Conservation (phyloP, 2,797 vertebrate genomes). For the Catostomus latipinnis region DNA sequence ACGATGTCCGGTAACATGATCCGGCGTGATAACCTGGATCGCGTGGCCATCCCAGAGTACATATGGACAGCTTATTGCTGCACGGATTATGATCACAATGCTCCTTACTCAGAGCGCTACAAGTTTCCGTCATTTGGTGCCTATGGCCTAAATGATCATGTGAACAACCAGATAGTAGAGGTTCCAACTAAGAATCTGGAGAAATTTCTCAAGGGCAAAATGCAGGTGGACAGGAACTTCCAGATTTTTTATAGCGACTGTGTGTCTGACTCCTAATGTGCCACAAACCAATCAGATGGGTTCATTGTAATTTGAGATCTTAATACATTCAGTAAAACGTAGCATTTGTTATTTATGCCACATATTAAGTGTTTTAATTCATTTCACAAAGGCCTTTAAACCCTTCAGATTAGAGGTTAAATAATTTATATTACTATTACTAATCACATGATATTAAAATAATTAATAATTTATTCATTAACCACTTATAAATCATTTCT, state of each 20-base stretch:
- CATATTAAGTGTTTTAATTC: background rate
- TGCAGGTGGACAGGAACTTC: constrained; percentile 78
- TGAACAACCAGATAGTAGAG: constrained; percentile 76
- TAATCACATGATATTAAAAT: background rate
- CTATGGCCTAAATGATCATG: constrained; percentile 72
- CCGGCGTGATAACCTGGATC: constrained; percentile 72
- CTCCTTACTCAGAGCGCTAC: constrained; percentile 74
- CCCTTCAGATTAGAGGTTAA: background rate
- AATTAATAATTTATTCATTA: background rate
- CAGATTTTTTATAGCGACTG: constrained; percentile 80
- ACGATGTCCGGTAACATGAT: constrained; percentile 75
- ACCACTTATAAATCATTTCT: background rate
- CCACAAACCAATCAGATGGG: background rate
- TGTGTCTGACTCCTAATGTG: constrained; percentile 55
- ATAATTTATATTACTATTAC: background rate
- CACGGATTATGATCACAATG: constrained; percentile 73
- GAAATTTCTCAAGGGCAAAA: constrained; percentile 74
- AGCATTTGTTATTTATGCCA: too few relatives aligned
- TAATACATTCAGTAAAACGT: background rate
- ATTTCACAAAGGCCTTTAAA: background rate
- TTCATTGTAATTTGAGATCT: background rate
- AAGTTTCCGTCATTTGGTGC: constrained; percentile 76
- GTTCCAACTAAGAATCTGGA: constrained; percentile 76
- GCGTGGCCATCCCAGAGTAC: constrained; percentile 74
- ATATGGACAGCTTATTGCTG: constrained; percentile 80